Evolutionary conservation across 2,888 invertebrate genomes (phyloP).

Genomic region (Napeogenes inachia): DNA sequence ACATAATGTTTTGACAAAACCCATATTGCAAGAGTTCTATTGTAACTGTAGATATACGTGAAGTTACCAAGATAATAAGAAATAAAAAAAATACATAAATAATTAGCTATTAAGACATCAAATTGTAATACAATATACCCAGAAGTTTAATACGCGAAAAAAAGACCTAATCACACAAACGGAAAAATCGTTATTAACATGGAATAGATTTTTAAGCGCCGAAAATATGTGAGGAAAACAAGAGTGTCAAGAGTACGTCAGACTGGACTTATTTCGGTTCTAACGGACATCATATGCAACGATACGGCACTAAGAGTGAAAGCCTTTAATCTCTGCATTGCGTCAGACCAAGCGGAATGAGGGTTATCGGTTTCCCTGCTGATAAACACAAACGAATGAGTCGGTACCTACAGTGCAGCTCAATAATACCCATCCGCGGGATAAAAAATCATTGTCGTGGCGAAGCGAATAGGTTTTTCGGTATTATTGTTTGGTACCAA

Average conservation of each 20-base stretch:
- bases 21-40: too few species aligned
- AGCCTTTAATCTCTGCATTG: slow-evolving; percentile 75
- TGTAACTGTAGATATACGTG: too few species aligned
- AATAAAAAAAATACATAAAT: too few species aligned
- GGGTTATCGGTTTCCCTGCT: slow-evolving; percentile 70
- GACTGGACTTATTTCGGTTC: slow-evolving; percentile 61
- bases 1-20: too few species aligned
- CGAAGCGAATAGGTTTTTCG: slow-evolving; percentile 47
- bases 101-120: too few species aligned
- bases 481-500: slow-evolving; percentile 45
- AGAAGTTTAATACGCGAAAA: too few species aligned
- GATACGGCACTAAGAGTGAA: slow-evolving; percentile 58
- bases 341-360: slow-evolving; percentile 71
- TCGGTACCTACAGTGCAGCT: slow-evolving; percentile 47
- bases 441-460: slow-evolving; percentile 65
- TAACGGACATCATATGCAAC: slow-evolving; percentile 54
- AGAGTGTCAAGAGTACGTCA: slow-evolving; percentile 50
- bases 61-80: too few species aligned
- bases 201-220: background rate
- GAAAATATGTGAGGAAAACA: slow-evolving; percentile 49
- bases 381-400: slow-evolving; percentile 73
- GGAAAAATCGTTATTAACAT: background rate
- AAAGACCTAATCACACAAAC: too few species aligned
- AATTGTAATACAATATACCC: too few species aligned
- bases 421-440: slow-evolving; percentile 57